Evolutionary conservation across 92 coral and sea anemone species (phyloP), one percentile per base, ranked within the genome.

Genomic region (Zoanthus solanderi): DNA sequence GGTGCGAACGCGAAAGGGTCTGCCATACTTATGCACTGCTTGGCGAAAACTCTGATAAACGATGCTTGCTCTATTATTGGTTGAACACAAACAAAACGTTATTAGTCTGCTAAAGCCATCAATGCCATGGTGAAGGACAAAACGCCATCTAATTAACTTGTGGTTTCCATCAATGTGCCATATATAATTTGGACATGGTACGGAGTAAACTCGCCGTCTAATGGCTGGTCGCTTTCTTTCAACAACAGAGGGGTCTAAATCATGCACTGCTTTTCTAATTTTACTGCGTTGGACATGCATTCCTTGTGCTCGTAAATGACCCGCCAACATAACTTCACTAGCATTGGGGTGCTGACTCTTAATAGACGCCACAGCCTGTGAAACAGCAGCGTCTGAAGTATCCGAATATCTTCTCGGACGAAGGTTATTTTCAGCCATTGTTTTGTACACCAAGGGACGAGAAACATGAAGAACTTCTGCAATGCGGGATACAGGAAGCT

Each of bases 101-200:
- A 78, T 83, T 76, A 87, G 48, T 79, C 90, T 65, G 78, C 90
- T 87, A 53, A 34, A 87, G 32, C 90, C 90, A 58, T 87, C 87
- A 79, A 87, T 78, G 13, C 78, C 90, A 79, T 79, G 90, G 85
- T 87, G 90, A 67, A 87, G 8, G 3, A 87, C 90, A 9, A 87
- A 60, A 17, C 87, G 12, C 90, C 90, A 87, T n/a, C 90, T 76
- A 31, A 87, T 79, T 30, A 87, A 58, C 68, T 87, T 87, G 52
- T 87, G 90, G 78, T 87, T 87, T 37, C 90, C 87, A 32, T 87
- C 87, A 12, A 78, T 47, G 61, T 87, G 90, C 90, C 90, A 79
- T 18, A 87, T 66, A 52, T 87, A 79, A 57, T 87, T 87, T 23
- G 90, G 90, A 68, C 58, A 87, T 1, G 90, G 87, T 3, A 79